Conservation (phyloP, 2,888 invertebrate species). For the Cyclophora albipunctata region DNA sequence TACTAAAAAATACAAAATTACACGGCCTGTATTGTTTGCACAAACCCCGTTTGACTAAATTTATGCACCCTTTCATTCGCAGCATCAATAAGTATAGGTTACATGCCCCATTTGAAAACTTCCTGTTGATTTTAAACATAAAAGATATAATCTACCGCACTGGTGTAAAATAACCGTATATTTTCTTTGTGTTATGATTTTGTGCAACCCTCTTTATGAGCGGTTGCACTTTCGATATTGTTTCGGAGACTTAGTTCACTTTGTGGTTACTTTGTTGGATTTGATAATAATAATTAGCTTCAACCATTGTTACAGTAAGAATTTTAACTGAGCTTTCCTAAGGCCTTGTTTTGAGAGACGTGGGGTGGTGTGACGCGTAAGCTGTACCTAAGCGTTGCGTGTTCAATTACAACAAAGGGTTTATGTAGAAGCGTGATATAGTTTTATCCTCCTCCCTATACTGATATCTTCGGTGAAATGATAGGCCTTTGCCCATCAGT, state of each 20-base stretch:
- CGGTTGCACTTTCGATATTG: slow-evolving; percentile 48
- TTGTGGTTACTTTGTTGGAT: slow-evolving; percentile 36
- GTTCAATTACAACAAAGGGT: no score
- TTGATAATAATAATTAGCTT: slow-evolving; percentile 15
- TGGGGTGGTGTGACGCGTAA: no score
- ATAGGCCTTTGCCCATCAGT: no score
- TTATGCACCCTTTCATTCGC: slow-evolving; percentile 64
- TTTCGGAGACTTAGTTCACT: slow-evolving; percentile 29
- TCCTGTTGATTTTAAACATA: slow-evolving; percentile 74
- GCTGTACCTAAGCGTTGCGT: no score
- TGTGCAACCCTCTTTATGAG: slow-evolving; percentile 47
- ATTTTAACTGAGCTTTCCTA: no score
- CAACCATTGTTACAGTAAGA: no score
- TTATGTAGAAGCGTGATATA: no score
- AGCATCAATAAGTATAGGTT: slow-evolving; percentile 73
- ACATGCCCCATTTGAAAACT: slow-evolving; percentile 73
- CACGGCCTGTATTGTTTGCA: slow-evolving; percentile 47
- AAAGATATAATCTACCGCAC: slow-evolving; percentile 74
- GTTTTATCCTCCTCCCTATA: no score
- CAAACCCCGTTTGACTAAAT: slow-evolving; percentile 66
- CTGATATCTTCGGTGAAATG: no score
- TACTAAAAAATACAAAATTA: slow-evolving; percentile 42
- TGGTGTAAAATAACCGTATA: slow-evolving; percentile 73
- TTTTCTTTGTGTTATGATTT: slow-evolving; percentile 69
- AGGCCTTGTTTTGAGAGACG: no score